Evolutionary conservation across 1,140 invertebrate genomes (phyloP), one percentile per base, ranked within the genome.

Genomic region (Drosophila suzukii): DNA sequence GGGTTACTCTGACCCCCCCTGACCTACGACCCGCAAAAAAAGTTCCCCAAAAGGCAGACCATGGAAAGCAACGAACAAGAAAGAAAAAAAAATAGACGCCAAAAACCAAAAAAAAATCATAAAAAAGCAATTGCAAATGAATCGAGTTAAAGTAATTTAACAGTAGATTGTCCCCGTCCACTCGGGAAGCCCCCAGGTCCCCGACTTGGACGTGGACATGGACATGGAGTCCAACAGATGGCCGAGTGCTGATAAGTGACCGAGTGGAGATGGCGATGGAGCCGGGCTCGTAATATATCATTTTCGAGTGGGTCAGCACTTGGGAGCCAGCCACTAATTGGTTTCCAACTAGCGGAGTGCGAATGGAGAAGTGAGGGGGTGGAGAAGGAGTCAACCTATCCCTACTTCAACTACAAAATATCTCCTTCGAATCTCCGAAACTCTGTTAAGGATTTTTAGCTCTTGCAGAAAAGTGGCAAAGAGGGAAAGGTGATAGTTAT

Each of bases 101-200:
- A 15, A 65, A 54, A 50, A 60, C 34, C 63, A 44, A 41, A 57
- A 17, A 36, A 36, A 36, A 4, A 27, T 27, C 58, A 68, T 54
- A 58, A 36, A 62, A 75, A 56, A 56, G 34, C 79, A 89, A 88
- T 88, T 88, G 84, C 75, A 88, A 80, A 88, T 79, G 83, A 86
- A 88, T 86, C 67, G 76, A 89, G 80, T 88, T 88, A 73, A 83
- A 83, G 79, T 83, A 88, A 89, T 88, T 89, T 83, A 77, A 70
- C 66, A 77, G 67, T 83, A 79, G 79, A 88, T 82, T 88, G 83
- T 71, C 75, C 51, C 53, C 41, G 24, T 17, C 46, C 30, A 15
- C 34, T 61, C 10, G 36, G 24, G 13, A 41, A 47, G 3, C 20
- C 50, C 39, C 15, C 39, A 7, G 41, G 41, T 43, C n/a, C n/a